Base-by-base conservation (phyloP, 37 sponge, comb jelly and placozoan species). In the Spongilla lacustris region DNA sequence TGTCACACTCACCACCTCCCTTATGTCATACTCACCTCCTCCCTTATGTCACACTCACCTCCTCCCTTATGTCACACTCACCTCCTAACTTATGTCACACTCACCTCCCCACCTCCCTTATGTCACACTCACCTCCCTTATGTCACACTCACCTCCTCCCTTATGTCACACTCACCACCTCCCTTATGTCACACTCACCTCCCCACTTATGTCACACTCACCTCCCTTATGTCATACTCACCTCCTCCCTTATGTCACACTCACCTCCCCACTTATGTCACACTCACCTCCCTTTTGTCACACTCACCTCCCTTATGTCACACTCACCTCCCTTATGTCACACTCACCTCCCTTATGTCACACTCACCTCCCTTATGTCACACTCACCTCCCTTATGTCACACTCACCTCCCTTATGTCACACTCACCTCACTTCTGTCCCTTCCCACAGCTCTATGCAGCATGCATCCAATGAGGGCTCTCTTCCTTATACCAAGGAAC, bases 381-480 rank as follows among this genome's bases (percentile, higher is more conserved):
- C 82, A 49, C 37, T 70, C 26, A 69, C 46, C 82, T 19, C 34
- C 10, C 48, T 10, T 49, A 36, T 69, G 25, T 27, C 4, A 28
- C 71, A 66, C 67, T 21, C 34, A 3, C 24, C 5, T 34, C 34
- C 76, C 67, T 33, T 66, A 0, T 28, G 17, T 37, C 67, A 10
- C 68, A 14, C 66, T 67, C 37, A 1, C 24, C 74, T 21, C 32
- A 30, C 22, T 22, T 33, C 28, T 50, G 58, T 50, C 50, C 23
- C 50, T 72, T 27, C 68, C 11, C 70, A 1, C 76, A 96, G 96
- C 99, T 49, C 91, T 98, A 68, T 98, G 97, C 34, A 94, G 90
- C 68, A 96, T 98, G 95, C 99, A 98, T 75, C 99, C 99, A 0
- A 98, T 98, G 99, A 81, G 99, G 66, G 99, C 99, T 4, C 86